Base-by-base conservation (phyloP, 2,888 invertebrate genomes). In the Dioctria linearis region DNA sequence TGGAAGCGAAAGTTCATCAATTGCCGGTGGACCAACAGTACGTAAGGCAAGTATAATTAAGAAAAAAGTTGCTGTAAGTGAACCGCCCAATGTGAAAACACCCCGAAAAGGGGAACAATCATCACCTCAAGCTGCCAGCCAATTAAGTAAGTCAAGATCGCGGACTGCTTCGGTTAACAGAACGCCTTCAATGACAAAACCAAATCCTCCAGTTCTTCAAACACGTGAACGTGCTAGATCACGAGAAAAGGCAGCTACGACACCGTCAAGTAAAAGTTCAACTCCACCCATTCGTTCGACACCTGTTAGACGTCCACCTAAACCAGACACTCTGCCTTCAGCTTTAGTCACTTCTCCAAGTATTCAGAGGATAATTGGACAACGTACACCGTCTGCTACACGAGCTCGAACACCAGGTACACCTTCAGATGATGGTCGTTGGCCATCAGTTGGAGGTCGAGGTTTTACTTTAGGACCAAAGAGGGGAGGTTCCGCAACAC, bases 1-100 rank as follows among this genome's bases (percentile, higher is more conserved):
- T 83, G 95, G 95, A 69, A 95, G 95, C 84, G 95, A 95, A 86
- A 95, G 94, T 86, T 94, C 95, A 0, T 94, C 94, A 0, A 88
- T 94, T 51, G 92, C 93, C 3, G 91, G 91, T 39, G 89, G 88
- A 79, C 84, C 83, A 69, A 86, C 87, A 1, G 85, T 86, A 1
- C 84, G 87, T 8, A 85, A 85, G 78, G 79, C 84, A 39, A 86
- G 85, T 9, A 90, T 86, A 59, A 86, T 91, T 54, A 92, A 92
- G 82, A 93, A 92, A 84, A 93, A 92, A 86, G 91, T 92, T 9
- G 90, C 90, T 66, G 89, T 91, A 82, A 86, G 90, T 40, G 93
- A 93, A 83, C 90, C 90, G 42, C 75, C 82, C 4, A 80, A 63
- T 67, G 9, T 57, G 1, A 63, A 86, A 83, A 46, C 90, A 90